Evolutionary conservation across 2,113 vertebrate genomes (phyloP), one percentile per base, ranked within the genome.

Genomic region (Misgurnus mizolepis): DNA sequence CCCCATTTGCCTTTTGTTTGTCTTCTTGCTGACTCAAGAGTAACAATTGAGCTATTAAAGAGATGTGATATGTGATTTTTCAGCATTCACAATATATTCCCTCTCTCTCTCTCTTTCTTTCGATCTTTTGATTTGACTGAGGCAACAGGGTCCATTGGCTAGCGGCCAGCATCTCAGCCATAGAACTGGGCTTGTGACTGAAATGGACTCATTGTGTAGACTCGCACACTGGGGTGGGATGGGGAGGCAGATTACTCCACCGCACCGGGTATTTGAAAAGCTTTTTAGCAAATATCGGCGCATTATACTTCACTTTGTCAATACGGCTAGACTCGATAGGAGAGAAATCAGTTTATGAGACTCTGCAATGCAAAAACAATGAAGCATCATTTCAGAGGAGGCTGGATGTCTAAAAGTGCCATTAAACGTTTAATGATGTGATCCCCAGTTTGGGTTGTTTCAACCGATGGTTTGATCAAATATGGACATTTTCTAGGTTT

Each of bases 261-360:
- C 17, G 85, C 86, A 87, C 87, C 86, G 85, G 84, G 89, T 88
- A 86, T 90, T 90, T 90, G 90, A 83, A 86, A 93, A 91, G 90
- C 91, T 89, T 92, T 92, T 89, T 80, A 87, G 90, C 89, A 91
- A 92, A 92, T 92, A 92, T 92, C 91, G 92, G 90, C 87, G 55
- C 80, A 86, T 84, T 83, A 81, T 89, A 86, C 87, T 83, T 82
- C 84, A 88, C 86, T 86, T 90, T 88, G 89, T 90, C 88, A 92
- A 89, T 87, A 91, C 47, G 66, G 84, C 82, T 78, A 85, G 84
- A 83, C 87, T 85, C 81, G 80, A 84, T 81, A 72, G 15, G 4
- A 22, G 75, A 61, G 76, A 75, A 78, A 77, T 89, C 87, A 89
- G 84, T 87, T 89, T 83, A 88, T 80, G 81, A 88, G 87, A 81